Base-by-base conservation (phyloP, 2,113 vertebrate genomes). In the Dascyllus trimaculatus region DNA sequence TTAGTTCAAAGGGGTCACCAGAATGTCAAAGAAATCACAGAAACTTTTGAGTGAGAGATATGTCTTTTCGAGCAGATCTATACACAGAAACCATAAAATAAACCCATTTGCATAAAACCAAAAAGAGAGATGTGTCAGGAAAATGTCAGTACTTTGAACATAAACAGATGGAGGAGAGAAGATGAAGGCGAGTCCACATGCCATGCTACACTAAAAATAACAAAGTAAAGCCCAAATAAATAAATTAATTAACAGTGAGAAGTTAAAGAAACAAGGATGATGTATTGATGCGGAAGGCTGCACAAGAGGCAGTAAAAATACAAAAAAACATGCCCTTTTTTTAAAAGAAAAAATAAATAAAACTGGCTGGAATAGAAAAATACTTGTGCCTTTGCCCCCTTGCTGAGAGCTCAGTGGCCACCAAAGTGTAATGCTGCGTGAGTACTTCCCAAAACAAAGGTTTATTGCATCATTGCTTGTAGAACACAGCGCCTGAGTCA, bases 391-490 rank as follows among this genome's bases (percentile, higher is more conserved):
- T 64, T 49, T 70, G 54, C 40, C 53, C 73, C 25, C 70, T 52
- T 57, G 45, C 71, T 75, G 72, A 18, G 83, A 59, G 67, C 71
- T 73, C 80, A 60, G 80, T 75, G 78, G 71, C 74, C 68, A 70
- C 68, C n/a, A 26, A 60, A 53, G 38, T 32, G 40, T 59, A 63
- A 76, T 71, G 52, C 60, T 73, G 64, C 5, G 2, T 32, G 49
- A 69, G 35, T 35, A 25, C 78, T 67, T 77, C 66, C 73, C 77
- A 60, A 82, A 61, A 83, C 88, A 82, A 85, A 79, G 65, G 19
- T 70, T 80, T 80, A 81, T 77, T 88, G 75, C 81, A 76, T 84
- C 79, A 85, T 46, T 72, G 67, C 77, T 72, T 76, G 64, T 57
- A 60, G 81, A 57, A 63, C 56, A 73, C 11, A 2, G 49, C 56